phyloP scores from a whole-genome alignment of 2,113 vertebrate genomes.

The Pseudonaja textilis region DNA sequence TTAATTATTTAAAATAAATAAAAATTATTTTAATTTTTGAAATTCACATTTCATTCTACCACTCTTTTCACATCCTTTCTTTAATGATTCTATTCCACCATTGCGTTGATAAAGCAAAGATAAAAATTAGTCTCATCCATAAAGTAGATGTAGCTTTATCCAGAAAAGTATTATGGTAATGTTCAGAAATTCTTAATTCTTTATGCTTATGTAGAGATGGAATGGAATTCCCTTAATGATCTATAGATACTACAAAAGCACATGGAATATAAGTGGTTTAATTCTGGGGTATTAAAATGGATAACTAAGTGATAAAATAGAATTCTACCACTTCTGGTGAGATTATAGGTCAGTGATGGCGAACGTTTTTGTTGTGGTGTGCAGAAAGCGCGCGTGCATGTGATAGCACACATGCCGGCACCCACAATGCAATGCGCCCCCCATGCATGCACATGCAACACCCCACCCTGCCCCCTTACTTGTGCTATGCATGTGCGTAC shows the following conservation, averaged over 20 bases:
- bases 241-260: not conserved
- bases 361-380: no score
- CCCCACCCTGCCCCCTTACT: no score
- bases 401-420: no score
- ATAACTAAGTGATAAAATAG: not conserved
- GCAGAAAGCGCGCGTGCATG: no score
- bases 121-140: not conserved
- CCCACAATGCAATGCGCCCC: no score
- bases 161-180: not conserved
- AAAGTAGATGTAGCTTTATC: not conserved
- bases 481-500: no score
- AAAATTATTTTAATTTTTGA: no score
- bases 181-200: not conserved
- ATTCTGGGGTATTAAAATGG: not conserved
- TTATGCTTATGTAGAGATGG: not conserved
- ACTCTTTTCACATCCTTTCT: not conserved
- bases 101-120: not conserved
- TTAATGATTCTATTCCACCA: not conserved
- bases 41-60: not conserved
- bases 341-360: not conserved
- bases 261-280: not conserved
- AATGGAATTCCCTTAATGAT: no score
- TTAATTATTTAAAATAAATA: no score
- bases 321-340: not conserved
- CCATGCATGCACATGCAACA: no score